These are phyloP conservation scores for Enhydra lutris DNA, from an alignment of 2,113 vertebrate genomes.

Conservation along the genomic window DNA sequence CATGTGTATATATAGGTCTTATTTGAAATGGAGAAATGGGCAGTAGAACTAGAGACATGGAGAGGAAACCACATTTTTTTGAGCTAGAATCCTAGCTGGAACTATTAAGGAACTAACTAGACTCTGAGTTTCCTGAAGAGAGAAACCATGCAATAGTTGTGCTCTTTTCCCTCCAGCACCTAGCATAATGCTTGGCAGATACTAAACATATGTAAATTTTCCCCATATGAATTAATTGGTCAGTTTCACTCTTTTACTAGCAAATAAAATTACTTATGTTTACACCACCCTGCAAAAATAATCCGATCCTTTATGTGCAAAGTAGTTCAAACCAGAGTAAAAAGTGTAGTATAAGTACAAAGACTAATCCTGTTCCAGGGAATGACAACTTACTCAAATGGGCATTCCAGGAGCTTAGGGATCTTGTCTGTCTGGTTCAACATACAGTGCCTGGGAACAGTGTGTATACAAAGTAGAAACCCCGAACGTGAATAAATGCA, in stretches of 20 bases:
- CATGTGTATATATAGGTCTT: background rate
- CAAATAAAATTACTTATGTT: background rate
- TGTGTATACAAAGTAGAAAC: background rate
- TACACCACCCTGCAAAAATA: background rate
- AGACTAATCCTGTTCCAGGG: background rate
- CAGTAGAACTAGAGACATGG: background rate
- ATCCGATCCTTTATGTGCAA: background rate
- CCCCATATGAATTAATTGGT: background rate
- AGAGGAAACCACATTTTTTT: background rate
- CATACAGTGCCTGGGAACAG: background rate
- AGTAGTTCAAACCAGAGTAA: background rate
- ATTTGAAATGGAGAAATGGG: background rate
- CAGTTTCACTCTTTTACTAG: background rate
- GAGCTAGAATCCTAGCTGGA: background rate
- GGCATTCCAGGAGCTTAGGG: background rate
- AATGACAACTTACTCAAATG: background rate
- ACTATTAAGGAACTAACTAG: background rate
- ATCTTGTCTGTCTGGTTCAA: background rate
- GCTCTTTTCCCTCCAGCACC: background rate
- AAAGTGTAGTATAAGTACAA: background rate
- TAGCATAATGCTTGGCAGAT: background rate
- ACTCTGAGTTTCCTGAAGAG: background rate
- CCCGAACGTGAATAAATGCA: background rate
- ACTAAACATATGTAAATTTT: background rate
- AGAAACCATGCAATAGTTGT: background rate